Evolutionary conservation across 2,888 invertebrate genomes (phyloP).

Genomic region (Oxytorus armatus): DNA sequence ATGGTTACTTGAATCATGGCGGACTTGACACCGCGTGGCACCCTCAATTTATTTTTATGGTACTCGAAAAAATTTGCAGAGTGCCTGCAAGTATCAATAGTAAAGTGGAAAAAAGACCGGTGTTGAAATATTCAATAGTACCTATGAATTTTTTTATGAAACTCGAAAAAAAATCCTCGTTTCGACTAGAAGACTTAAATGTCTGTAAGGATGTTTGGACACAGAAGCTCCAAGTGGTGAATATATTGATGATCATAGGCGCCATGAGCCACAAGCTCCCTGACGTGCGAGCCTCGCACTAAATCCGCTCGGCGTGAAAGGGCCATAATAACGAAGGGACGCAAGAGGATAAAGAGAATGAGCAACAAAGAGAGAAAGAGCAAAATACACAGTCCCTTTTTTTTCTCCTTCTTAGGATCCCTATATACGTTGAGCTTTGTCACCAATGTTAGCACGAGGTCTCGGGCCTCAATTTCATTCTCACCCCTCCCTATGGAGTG

Average conservation of each 20-base stretch:
- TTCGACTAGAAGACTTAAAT: too few species aligned
- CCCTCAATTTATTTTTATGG: too few species aligned
- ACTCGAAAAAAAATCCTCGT: too few species aligned
- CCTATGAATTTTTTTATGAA: background rate
- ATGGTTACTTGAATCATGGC: too few species aligned
- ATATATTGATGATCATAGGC: slow-evolving; percentile 38
- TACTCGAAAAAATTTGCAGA: too few species aligned
- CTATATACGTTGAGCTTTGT: slow-evolving; percentile 3
- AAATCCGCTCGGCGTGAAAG: slow-evolving; percentile 55
- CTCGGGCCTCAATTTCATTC: slow-evolving; percentile 48
- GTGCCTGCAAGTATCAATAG: too few species aligned
- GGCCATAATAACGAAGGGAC: slow-evolving; percentile 52
- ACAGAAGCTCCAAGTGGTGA: slow-evolving; percentile 14
- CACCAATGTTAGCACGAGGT: slow-evolving; percentile 36
- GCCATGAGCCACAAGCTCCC: slow-evolving; percentile 54
- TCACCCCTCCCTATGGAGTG: background rate
- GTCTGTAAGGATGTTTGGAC: too few species aligned
- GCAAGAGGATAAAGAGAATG: background rate
- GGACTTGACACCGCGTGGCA: too few species aligned
- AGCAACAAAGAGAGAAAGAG: background rate
- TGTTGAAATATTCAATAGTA: too few species aligned
- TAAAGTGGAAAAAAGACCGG: too few species aligned
- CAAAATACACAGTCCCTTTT: background rate
- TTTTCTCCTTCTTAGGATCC: slow-evolving; percentile 7
- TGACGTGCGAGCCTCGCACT: slow-evolving; percentile 55